phyloP scores from a whole-genome alignment of 1,140 invertebrate genomes.

The Drosophila subobscura region DNA sequence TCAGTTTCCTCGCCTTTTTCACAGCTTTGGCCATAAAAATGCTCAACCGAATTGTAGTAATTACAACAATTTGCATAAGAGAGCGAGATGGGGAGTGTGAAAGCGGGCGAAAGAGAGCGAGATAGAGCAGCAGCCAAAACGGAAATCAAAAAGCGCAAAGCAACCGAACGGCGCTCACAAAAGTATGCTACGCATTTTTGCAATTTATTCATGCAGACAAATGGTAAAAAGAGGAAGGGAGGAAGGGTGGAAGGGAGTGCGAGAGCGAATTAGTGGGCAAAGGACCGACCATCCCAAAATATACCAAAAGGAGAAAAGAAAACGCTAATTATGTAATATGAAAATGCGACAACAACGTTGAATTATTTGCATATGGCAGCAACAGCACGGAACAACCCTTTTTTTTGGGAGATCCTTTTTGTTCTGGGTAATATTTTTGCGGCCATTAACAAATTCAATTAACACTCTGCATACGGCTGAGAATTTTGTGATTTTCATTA shows the following conservation, averaged over 20 bases:
- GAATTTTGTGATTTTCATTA: constrained; percentile 5
- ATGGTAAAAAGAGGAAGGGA: background rate
- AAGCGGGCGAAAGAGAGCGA: background rate
- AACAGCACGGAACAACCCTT: constrained; percentile 50
- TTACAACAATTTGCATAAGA: constrained; percentile 80
- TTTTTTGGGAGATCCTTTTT: constrained; percentile 23
- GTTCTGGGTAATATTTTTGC: constrained; percentile 23
- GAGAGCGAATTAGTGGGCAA: background rate
- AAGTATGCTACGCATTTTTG: constrained; percentile 77
- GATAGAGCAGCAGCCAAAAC: constrained; percentile 18
- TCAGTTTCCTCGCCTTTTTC: constrained; percentile 38
- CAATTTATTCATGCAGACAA: constrained; percentile 71
- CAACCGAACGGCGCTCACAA: constrained; percentile 40
- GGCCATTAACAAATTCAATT: constrained; percentile 73
- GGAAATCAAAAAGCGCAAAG: constrained; percentile 80
- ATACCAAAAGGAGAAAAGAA: background rate
- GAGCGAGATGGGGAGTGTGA: background rate
- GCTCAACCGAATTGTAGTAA: constrained; percentile 81
- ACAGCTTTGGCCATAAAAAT: constrained; percentile 69
- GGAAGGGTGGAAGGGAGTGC: background rate
- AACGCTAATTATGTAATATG: constrained; percentile 80
- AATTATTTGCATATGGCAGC: constrained; percentile 78
- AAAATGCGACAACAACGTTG: constrained; percentile 72
- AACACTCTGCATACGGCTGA: constrained; percentile 59
- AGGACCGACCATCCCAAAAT: constrained; percentile 33